phyloP scores from a whole-genome alignment of 2,797 vertebrate species.

The Danio choprae region DNA sequence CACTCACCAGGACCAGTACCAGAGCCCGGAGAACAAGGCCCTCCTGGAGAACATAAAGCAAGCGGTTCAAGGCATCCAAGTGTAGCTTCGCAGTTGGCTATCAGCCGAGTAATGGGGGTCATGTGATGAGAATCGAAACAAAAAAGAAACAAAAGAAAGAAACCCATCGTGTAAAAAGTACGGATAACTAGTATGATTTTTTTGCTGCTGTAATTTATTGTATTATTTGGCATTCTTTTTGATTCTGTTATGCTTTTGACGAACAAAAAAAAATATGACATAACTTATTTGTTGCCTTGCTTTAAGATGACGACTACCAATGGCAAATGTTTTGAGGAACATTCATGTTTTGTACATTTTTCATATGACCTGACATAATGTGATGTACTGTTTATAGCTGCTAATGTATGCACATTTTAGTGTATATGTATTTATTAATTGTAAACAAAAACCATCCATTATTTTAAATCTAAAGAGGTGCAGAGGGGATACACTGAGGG shows the following conservation, averaged over 20 bases:
- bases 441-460: slow-evolving; percentile 84
- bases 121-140: slow-evolving; percentile 64
- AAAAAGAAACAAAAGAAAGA: slow-evolving; percentile 54
- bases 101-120: slow-evolving; percentile 74
- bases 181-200: slow-evolving; percentile 79
- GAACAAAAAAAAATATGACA: slow-evolving; percentile 53
- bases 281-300: slow-evolving; percentile 87
- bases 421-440: slow-evolving; percentile 91
- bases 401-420: slow-evolving; percentile 95
- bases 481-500: slow-evolving; percentile 46
- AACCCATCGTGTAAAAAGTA: slow-evolving; percentile 73
- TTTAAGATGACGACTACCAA: slow-evolving; percentile 84
- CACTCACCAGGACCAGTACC: slow-evolving; percentile 99
- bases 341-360: slow-evolving; percentile 98
- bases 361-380: slow-evolving; percentile 97
- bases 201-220: slow-evolving; percentile 92
- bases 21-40: slow-evolving; percentile 99
- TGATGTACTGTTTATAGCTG: slow-evolving; percentile 97
- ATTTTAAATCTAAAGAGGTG: slow-evolving; percentile 78
- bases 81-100: slow-evolving; percentile 77
- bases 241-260: slow-evolving; percentile 71
- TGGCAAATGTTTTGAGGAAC: slow-evolving; percentile 90
- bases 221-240: slow-evolving; percentile 78
- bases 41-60: slow-evolving; percentile 99
- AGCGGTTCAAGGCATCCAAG: slow-evolving; percentile 99